Conservation (phyloP, 1,140 invertebrate species). For the Pristionchus pacificus region DNA sequence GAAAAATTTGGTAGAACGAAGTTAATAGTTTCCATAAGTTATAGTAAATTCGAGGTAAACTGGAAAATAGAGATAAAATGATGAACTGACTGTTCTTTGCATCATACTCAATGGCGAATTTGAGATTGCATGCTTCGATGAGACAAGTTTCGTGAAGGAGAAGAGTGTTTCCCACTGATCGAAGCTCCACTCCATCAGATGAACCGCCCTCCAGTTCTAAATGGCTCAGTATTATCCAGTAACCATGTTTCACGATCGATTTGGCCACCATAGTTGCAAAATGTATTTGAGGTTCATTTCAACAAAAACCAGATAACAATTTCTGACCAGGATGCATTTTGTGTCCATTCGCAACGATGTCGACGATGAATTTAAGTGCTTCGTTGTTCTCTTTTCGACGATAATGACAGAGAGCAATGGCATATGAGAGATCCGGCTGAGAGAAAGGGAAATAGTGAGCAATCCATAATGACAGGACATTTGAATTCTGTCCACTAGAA, state of each 20-base stretch:
- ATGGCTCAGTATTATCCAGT: neutral
- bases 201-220: constrained; percentile 89
- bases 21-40: no score
- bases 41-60: no score
- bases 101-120: constrained; percentile 96
- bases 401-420: constrained; percentile 91
- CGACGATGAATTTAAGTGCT: constrained; percentile 73
- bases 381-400: constrained; percentile 85
- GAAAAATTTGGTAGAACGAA: no score
- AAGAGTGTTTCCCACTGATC: constrained; percentile 93
- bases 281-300: neutral
- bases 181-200: constrained; percentile 91
- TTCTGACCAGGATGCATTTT: constrained; percentile 77
- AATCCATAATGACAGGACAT: neutral
- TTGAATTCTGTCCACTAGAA: neutral
- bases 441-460: constrained; percentile 1
- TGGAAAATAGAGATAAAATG: no score
- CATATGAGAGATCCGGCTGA: constrained; percentile 79
- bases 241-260: neutral
- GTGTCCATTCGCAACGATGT: constrained; percentile 93
- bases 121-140: constrained; percentile 96
- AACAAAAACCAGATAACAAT: neutral
- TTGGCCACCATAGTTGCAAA: neutral
- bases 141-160: constrained; percentile 91
- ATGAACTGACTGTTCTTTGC: constrained; percentile 77